Evolutionary conservation across 2,113 vertebrate species (phyloP).

Genomic region (Electrona antarctica): DNA sequence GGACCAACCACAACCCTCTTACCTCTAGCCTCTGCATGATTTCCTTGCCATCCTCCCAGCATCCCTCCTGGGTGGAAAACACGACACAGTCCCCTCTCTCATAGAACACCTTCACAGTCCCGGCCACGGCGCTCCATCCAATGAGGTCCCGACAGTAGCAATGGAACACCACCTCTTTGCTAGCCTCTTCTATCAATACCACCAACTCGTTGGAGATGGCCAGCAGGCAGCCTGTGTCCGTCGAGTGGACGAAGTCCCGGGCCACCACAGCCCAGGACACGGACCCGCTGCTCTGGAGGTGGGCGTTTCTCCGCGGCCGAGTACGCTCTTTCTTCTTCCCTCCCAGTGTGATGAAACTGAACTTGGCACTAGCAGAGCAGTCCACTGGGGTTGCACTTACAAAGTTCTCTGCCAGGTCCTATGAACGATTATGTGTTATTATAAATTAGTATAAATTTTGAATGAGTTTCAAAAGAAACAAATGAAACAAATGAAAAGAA

Average conservation of each 20-base stretch:
- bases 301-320: constrained; percentile 82
- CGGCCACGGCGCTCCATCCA: constrained; percentile 84
- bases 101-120: constrained; percentile 86
- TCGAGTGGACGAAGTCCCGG: constrained; percentile 81
- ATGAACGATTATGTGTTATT: too few relatives aligned
- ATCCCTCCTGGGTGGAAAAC: constrained; percentile 79
- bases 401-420: constrained; percentile 85
- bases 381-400: constrained; percentile 84
- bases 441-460: too few relatives aligned
- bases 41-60: constrained; percentile 82
- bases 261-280: constrained; percentile 86
- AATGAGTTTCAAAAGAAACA: too few relatives aligned
- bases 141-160: constrained; percentile 89
- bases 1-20: constrained; percentile 18
- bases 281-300: constrained; percentile 83
- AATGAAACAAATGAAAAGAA: too few relatives aligned
- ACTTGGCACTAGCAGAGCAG: constrained; percentile 76
- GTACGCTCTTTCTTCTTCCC: constrained; percentile 87
- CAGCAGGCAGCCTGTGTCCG: constrained; percentile 84
- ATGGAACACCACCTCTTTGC: constrained; percentile 89
- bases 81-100: constrained; percentile 86
- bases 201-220: constrained; percentile 87
- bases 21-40: constrained; percentile 84
- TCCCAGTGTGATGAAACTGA: constrained; percentile 88
- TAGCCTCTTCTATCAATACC: constrained; percentile 84